These are phyloP conservation scores for Girardia tigrina DNA, from an alignment of 2,888 invertebrate species.

Conservation along the genomic window DNA sequence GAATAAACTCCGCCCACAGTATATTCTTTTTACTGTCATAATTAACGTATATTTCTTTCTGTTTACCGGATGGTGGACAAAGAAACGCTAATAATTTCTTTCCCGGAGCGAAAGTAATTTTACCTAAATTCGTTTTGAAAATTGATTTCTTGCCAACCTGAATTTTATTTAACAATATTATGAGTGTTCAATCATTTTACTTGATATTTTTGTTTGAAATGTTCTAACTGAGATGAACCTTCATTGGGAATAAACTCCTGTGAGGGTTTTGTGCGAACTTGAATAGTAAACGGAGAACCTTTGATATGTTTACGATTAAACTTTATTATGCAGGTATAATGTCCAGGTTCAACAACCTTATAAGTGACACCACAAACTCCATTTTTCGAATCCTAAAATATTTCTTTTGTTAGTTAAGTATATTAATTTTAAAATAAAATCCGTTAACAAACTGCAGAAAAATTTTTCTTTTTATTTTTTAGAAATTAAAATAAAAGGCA, in stretches of 20 bases:
- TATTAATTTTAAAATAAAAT: no score
- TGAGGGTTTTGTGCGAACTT: background rate
- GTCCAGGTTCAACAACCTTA: background rate
- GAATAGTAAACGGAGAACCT: slow-evolving; percentile 6
- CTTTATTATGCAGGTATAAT: background rate
- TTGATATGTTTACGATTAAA: background rate
- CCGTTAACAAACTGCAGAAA: no score
- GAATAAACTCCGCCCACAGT: background rate
- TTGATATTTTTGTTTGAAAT: background rate
- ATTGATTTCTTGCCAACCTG: background rate
- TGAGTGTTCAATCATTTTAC: no score
- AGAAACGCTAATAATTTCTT: background rate
- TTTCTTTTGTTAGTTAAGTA: no score
- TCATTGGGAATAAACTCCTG: background rate
- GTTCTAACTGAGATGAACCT: background rate
- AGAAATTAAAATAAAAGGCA: no score
- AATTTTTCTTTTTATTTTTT: no score
- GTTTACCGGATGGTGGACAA: background rate
- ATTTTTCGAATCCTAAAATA: slow-evolving; percentile 1
- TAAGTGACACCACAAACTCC: slow-evolving; percentile 12
- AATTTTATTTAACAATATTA: no score
- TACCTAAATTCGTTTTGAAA: background rate
- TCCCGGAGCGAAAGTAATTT: background rate
- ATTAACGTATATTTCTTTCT: background rate
- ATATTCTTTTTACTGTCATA: background rate